Evolutionary conservation across 2,113 vertebrate genomes (phyloP).

Genomic region (Phrynocephalus versicolor): DNA sequence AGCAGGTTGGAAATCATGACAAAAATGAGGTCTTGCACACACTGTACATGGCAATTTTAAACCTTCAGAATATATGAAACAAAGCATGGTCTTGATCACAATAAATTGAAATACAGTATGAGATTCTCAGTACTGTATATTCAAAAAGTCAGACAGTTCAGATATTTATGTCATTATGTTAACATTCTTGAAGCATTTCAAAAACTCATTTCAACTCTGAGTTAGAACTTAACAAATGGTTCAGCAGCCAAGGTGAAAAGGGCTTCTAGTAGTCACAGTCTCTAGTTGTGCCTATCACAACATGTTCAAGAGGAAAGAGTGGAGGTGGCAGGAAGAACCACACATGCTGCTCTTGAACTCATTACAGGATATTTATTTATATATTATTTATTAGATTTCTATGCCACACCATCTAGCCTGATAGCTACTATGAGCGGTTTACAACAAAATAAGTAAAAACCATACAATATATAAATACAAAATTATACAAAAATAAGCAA

Average conservation of each 20-base stretch:
- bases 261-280: constrained; percentile 28
- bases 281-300: too few relatives aligned
- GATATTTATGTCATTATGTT: not conserved
- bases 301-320: too few relatives aligned
- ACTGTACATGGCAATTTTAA: constrained; percentile 22
- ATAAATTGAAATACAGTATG: not conserved
- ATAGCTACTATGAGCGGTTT: too few relatives aligned
- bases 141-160: not conserved
- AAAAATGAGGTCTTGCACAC: constrained; percentile 61
- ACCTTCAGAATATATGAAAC: constrained; percentile 3
- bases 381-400: too few relatives aligned
- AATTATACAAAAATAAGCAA: too few relatives aligned
- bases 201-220: constrained; percentile 30
- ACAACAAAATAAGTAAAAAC: too few relatives aligned
- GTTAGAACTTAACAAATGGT: not conserved
- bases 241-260: constrained; percentile 46
- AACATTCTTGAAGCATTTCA: constrained; percentile 29
- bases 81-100: constrained; percentile 10
- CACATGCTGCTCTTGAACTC: too few relatives aligned
- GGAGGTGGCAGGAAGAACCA: not conserved
- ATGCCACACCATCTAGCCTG: too few relatives aligned
- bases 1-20: constrained; percentile 73
- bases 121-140: not conserved
- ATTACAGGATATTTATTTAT: too few relatives aligned
- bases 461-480: too few relatives aligned